A percentile compares a stretch with the other conserved stretches of the same genome.
These are phyloP conservation scores for Acestrorhynchus altus DNA, from an alignment of 2,797 vertebrate species.

Conservation along the genomic window DNA sequence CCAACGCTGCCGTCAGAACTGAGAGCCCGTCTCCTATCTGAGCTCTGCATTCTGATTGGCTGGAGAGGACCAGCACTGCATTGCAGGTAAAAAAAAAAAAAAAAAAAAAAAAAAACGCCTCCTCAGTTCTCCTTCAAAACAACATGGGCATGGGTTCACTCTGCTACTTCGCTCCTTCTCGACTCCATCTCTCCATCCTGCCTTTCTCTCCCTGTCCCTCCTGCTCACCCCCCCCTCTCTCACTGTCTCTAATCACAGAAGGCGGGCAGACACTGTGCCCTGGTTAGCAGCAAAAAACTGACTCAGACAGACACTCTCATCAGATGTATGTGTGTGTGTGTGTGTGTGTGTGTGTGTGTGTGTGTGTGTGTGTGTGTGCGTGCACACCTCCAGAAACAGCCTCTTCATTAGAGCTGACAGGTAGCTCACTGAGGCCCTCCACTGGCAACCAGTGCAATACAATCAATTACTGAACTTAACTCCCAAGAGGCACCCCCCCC, in stretches of 20 bases:
- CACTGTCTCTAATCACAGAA: constrained; percentile 31
- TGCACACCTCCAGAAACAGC: neutral
- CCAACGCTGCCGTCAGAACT: constrained; percentile 72
- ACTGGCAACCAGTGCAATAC: neutral
- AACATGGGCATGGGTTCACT: constrained; percentile 41
- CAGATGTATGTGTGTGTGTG: neutral
- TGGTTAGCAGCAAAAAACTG: neutral
- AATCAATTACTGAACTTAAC: constrained; percentile 14
- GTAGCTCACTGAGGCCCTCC: constrained; percentile 24
- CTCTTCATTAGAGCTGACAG: constrained; percentile 27
- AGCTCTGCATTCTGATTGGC: constrained; percentile 75
- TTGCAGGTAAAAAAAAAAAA: constrained; percentile 84
- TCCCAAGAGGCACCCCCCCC: neutral
- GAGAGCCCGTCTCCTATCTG: constrained; percentile 66
- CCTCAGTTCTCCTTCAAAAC: constrained; percentile 65
- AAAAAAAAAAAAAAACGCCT: constrained; percentile 7
- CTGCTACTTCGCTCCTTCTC: neutral
- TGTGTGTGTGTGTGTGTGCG: neutral
- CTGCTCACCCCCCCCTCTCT: constrained; percentile 37
- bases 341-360: neutral
- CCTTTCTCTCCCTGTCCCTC: constrained; percentile 49
- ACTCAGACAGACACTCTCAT: constrained; percentile 3
- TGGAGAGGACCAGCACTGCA: constrained; percentile 85
- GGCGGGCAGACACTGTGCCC: neutral
- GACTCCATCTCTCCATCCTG: neutral